These are phyloP conservation scores for Phyllostomus discolor DNA, from an alignment of 2,113 vertebrate species.

Conservation along the genomic window DNA sequence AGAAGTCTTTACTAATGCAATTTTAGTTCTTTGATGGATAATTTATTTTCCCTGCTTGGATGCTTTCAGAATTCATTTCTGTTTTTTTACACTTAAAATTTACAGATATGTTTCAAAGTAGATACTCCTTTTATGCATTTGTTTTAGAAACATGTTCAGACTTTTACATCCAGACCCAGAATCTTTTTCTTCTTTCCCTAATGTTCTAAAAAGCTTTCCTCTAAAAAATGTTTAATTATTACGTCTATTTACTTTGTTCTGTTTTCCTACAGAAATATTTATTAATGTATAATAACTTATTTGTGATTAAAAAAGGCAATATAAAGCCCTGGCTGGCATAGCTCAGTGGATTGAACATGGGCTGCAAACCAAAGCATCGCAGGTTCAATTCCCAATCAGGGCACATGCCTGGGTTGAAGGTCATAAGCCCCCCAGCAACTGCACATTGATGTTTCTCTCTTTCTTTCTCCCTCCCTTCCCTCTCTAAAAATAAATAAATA, in stretches of 20 bases:
- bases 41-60: slow-evolving; percentile 5
- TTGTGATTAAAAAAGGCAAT: background rate
- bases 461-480: too few relatives aligned
- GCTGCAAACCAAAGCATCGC: too few relatives aligned
- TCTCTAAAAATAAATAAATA: too few relatives aligned
- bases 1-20: background rate
- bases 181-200: background rate
- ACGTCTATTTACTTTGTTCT: background rate
- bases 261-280: background rate
- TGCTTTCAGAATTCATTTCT: background rate
- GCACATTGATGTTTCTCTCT: too few relatives aligned
- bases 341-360: too few relatives aligned
- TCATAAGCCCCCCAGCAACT: too few relatives aligned
- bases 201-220: background rate
- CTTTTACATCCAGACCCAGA: background rate
- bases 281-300: background rate
- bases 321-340: too few relatives aligned
- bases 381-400: too few relatives aligned
- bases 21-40: background rate
- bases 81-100: background rate
- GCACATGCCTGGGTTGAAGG: too few relatives aligned
- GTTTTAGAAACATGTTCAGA: background rate
- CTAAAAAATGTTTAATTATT: background rate
- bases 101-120: background rate
- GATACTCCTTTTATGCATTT: background rate